These are phyloP conservation scores for Periophthalmus magnuspinnatus DNA, from an alignment of 2,797 vertebrate species.

Conservation along the genomic window DNA sequence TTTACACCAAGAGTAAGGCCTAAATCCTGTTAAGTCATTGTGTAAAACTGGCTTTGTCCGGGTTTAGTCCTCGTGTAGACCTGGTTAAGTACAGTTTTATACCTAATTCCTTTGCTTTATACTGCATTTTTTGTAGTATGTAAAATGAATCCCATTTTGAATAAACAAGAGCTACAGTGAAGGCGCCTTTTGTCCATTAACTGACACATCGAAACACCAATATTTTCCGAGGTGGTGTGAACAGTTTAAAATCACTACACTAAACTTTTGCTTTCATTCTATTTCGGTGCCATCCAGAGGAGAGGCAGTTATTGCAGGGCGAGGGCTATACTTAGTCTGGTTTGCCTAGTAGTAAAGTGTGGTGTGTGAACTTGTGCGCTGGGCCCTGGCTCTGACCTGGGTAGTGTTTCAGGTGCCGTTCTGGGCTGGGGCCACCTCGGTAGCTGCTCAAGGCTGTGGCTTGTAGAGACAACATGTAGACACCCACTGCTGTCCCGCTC, in stretches of 20 bases:
- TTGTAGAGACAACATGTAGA: conserved; percentile 65
- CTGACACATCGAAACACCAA: conserved; percentile 12
- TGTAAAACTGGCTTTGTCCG: background rate
- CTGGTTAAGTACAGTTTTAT: too few species aligned
- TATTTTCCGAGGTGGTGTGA: conserved; percentile 21
- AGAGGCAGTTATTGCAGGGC: conserved; percentile 56
- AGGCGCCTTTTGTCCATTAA: background rate
- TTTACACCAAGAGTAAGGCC: background rate
- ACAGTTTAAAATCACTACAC: conserved; percentile 14
- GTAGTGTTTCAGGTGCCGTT: conserved; percentile 70
- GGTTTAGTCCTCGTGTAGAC: background rate
- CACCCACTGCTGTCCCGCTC: conserved; percentile 50
- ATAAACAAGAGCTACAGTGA: background rate
- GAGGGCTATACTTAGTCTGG: conserved; percentile 70
- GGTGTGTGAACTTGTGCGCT: conserved; percentile 59
- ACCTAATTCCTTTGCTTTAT: background rate
- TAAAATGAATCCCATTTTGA: background rate
- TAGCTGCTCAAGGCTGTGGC: conserved; percentile 69
- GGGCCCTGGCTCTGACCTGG: conserved; percentile 70
- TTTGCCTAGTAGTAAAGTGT: conserved; percentile 73
- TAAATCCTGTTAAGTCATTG: background rate
- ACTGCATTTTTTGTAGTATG: background rate
- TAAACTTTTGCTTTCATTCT: conserved; percentile 40
- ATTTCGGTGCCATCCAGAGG: conserved; percentile 56
- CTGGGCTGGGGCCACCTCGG: conserved; percentile 52